Percentiles rank a stretch among this genome's conserved stretches.
phyloP scores from a whole-genome alignment of 2,113 vertebrate species.

The Propithecus coquereli region DNA sequence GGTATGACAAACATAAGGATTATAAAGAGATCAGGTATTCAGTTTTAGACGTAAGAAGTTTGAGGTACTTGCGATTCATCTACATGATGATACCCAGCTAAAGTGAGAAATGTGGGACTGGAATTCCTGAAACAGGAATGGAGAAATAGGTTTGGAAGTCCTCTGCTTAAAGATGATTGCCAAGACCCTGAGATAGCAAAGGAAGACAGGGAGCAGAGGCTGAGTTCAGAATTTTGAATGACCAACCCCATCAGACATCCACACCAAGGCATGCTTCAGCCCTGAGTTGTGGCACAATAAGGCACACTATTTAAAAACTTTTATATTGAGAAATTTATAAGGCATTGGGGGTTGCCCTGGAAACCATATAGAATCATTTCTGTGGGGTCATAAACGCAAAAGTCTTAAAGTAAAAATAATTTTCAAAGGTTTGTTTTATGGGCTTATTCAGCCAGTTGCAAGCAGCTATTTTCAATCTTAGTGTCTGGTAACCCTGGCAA shows the following conservation, averaged over 20 bases:
- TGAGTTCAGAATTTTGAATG: neutral
- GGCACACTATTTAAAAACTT: neutral
- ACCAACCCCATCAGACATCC: neutral
- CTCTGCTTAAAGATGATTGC: neutral
- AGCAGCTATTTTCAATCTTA: neutral
- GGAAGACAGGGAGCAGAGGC: neutral
- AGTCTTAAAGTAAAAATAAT: neutral
- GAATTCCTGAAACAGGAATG: neutral
- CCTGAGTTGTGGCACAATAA: neutral
- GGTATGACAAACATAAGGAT: neutral
- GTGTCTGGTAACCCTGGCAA: neutral
- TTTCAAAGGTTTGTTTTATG: neutral
- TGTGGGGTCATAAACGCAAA: neutral
- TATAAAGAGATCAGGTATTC: neutral
- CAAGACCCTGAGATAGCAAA: neutral
- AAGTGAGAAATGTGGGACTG: neutral
- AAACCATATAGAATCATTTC: neutral
- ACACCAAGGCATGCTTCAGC: neutral
- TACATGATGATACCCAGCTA: neutral
- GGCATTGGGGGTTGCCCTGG: neutral
- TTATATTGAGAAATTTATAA: neutral
- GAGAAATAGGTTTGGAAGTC: slow-evolving; percentile 1
- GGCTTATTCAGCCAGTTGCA: neutral
- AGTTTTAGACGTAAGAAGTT: neutral
- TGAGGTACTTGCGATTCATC: neutral